These are phyloP conservation scores for Bungarus multicinctus DNA, from an alignment of 2,113 vertebrate species.

Conservation along the genomic window DNA sequence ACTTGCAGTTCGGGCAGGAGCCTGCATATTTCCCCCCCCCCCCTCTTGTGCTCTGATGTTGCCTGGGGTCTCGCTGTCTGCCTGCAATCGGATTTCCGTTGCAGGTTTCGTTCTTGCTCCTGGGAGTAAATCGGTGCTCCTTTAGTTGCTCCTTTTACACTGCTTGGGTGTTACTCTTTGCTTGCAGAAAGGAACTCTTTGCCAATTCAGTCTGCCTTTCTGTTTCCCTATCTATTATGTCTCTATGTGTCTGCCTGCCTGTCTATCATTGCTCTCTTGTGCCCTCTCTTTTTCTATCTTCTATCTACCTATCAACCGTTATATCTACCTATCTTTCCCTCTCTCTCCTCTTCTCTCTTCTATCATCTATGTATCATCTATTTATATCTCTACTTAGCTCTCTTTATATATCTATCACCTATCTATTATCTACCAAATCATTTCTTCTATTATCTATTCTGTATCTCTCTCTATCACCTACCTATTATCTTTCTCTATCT, in stretches of 20 bases:
- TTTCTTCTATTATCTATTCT: too few relatives aligned
- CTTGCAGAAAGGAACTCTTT: background rate
- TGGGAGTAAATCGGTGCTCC: background rate
- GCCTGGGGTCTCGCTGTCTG: background rate
- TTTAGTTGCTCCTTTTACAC: background rate
- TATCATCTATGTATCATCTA: background rate
- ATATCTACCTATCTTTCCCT: background rate
- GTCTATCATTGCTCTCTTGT: background rate
- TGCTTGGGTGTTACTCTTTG: background rate
- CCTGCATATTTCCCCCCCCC: accelerated
- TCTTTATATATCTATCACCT: background rate
- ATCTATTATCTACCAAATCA: background rate
- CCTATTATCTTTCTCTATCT: too few relatives aligned
- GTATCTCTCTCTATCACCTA: too few relatives aligned
- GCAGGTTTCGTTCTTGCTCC: background rate
- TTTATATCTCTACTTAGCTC: background rate
- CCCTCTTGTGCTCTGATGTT: background rate
- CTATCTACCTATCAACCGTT: background rate
- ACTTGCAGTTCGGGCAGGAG: background rate
- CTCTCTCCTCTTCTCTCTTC: too few relatives aligned
- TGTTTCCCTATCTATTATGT: background rate
- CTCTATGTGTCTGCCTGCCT: accelerated
- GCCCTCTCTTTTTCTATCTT: background rate
- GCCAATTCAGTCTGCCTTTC: background rate
- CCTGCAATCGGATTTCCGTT: too few relatives aligned